A percentile compares a stretch with the other conserved stretches of the same genome.
Conservation (phyloP, 1,140 invertebrate species). For the Chlorops oryzae region DNA sequence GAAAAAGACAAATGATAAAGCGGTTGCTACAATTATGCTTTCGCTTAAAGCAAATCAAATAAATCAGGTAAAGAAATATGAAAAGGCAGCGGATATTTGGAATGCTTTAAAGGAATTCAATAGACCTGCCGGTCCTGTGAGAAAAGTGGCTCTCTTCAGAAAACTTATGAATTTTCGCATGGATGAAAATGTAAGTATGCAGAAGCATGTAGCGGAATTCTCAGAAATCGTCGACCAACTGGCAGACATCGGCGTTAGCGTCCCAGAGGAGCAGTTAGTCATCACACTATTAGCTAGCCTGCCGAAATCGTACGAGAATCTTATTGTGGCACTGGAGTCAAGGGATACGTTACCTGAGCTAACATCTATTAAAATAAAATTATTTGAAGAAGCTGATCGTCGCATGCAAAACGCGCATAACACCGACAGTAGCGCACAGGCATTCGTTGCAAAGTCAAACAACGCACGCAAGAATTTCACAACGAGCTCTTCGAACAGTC, state of each 20-base stretch:
- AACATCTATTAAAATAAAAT: slow-evolving; percentile 4
- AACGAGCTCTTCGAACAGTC: too few species aligned
- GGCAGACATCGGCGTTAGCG: slow-evolving; percentile 4
- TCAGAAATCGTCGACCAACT: slow-evolving; percentile 9
- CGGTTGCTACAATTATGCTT: too few species aligned
- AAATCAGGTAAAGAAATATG: too few species aligned
- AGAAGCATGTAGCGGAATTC: too few species aligned
- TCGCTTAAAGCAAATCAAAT: too few species aligned
- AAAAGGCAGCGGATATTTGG: too few species aligned
- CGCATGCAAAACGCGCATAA: neutral
- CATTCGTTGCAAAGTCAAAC: neutral
- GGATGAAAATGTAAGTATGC: too few species aligned
- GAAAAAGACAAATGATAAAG: too few species aligned
- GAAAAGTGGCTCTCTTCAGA: too few species aligned
- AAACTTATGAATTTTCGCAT: too few species aligned
- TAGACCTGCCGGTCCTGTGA: too few species aligned
- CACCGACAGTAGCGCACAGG: neutral
- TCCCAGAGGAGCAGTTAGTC: slow-evolving; percentile 9
- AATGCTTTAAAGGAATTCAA: too few species aligned
- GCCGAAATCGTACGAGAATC: slow-evolving; percentile 10
- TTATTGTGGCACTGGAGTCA: slow-evolving; percentile 14
- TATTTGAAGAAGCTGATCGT: slow-evolving; percentile 12
- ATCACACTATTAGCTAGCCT: slow-evolving; percentile 8
- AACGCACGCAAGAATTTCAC: neutral
- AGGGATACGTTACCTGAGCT: slow-evolving; percentile 7